Evolutionary conservation across 2,797 vertebrate genomes (phyloP).

Genomic region (Sebastes umbrosus): DNA sequence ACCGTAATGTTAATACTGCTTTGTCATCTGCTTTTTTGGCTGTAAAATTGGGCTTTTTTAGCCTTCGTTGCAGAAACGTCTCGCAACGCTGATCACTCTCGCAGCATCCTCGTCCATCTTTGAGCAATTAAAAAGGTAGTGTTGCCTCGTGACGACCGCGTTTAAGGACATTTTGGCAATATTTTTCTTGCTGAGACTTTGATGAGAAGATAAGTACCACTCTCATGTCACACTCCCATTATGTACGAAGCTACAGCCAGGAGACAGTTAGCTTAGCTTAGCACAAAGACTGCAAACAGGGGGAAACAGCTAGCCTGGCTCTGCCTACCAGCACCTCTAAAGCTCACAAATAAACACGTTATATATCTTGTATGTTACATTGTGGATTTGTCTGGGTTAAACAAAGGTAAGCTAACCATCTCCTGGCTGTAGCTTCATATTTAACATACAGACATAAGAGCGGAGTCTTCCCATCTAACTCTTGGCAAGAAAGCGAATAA

Average conservation of each 20-base stretch:
- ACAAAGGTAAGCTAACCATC: neutral
- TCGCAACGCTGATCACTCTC: neutral
- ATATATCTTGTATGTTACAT: neutral
- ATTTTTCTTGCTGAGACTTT: neutral
- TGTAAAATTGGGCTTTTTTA: slow-evolving; percentile 3
- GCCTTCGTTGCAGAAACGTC: slow-evolving; percentile 32
- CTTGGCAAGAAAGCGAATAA: neutral
- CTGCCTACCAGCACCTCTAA: neutral
- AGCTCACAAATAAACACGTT: neutral
- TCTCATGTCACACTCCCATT: neutral
- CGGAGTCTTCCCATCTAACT: neutral
- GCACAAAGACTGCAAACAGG: neutral
- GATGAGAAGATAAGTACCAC: slow-evolving; percentile 1
- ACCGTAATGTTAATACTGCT: slow-evolving; percentile 47
- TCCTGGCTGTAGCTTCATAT: neutral
- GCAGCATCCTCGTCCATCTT: neutral
- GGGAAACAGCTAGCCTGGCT: neutral
- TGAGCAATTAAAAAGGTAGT: neutral
- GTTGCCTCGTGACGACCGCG: neutral
- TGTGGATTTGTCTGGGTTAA: neutral
- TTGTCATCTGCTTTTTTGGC: slow-evolving; percentile 55
- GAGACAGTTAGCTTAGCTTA: neutral
- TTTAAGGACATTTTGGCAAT: slow-evolving; percentile 5
- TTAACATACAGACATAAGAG: neutral
- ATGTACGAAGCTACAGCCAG: neutral